Evolutionary conservation across 1,140 invertebrate genomes (phyloP), one percentile per base, ranked within the genome.

Genomic region (Cydia splendana): DNA sequence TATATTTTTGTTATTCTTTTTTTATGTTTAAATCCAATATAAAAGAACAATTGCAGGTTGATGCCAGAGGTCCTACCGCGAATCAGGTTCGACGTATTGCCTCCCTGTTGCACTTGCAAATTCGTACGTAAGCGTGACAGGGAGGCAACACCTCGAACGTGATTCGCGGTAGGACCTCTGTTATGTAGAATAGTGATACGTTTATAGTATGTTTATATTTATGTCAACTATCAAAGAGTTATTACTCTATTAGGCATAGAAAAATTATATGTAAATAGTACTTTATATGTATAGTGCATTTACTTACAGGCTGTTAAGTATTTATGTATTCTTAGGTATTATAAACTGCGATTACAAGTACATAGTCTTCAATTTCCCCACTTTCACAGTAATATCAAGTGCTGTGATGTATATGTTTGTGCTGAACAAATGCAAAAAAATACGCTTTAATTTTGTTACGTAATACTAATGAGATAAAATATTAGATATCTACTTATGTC

Each of bases 251-350:
- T 38, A 71, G 67, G 15, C 18, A 71, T 71, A 71, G 67, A 18
- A 18, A 34, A 71, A 71, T 5, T 34, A 34, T 20, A 71, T 91
- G 89, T 91, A 91, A 88, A 90, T 91, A 90, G 78, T 84, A 82
- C 77, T 85, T 82, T 82, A 78, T 84, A 87, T 91, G 86, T 89
- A 87, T 90, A 91, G 87, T 87, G 89, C 89, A 91, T 91, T 91
- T 91, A 90, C 83, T 84, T 87, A 87, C 85, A 81, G 87, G 87
- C 87, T 90, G 88, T 89, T 84, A 87, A 87, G 84, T 90, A 89
- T 89, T 90, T 88, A 89, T 88, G 77, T 85, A 81, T 81, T 82
- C 75, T 81, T 78, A 67, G 67, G 24, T 80, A 84, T 24, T 24
- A 62, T 62, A 18, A 18, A 57, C 57, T 62, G 7, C 20, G n/a